Conservation (phyloP, 2,113 vertebrate genomes). For the Odocoileus hemionus region DNA sequence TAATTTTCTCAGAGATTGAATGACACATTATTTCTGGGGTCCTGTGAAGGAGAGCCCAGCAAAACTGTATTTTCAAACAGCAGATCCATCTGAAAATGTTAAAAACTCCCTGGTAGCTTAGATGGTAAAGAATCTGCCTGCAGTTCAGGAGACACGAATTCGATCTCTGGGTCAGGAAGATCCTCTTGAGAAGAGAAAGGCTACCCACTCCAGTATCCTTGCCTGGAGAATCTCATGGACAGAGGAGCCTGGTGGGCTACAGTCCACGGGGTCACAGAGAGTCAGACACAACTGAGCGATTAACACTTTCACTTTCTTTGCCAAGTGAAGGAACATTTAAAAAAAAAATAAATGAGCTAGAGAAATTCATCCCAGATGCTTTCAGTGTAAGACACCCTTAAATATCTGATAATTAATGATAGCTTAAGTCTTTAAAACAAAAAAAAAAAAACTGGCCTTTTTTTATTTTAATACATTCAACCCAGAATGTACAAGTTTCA, state of each 20-base stretch:
- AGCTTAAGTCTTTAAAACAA: not conserved
- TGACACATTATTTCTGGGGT: not conserved
- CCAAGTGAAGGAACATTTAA: not conserved
- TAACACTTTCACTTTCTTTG: not conserved
- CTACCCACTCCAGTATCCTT: not conserved
- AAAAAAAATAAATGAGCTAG: not conserved
- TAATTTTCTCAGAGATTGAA: slow-evolving; percentile 13
- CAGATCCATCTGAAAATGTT: slow-evolving; percentile 5
- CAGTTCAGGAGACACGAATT: not conserved
- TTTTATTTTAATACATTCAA: not conserved
- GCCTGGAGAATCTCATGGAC: not conserved
- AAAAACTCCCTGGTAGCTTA: not conserved
- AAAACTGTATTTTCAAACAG: slow-evolving; percentile 31
- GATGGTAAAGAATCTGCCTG: not conserved
- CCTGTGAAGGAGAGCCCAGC: not conserved
- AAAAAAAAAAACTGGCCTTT: not conserved
- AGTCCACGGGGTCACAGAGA: not conserved
- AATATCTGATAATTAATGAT: not conserved
- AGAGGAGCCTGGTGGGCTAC: not conserved
- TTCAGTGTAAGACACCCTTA: not conserved
- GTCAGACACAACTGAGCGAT: fast-evolving
- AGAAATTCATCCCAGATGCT: not conserved
- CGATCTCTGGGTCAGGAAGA: not conserved
- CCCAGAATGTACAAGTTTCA: not conserved
- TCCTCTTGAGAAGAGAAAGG: not conserved